Conservation (phyloP, 2,797 vertebrate genomes). For the Etheostoma nigrum region DNA sequence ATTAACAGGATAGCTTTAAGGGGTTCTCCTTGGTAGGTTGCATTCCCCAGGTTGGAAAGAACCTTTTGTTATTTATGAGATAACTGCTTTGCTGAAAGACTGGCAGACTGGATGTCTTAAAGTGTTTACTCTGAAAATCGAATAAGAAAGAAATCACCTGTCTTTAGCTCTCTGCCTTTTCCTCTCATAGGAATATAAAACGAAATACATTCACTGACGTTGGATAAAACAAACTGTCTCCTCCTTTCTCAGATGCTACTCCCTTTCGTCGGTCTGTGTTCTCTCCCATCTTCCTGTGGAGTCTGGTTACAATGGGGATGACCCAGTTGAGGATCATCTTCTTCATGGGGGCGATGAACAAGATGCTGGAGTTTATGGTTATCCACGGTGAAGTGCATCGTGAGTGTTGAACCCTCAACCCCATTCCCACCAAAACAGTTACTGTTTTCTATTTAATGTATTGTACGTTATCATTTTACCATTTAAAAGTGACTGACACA, state of each 20-base stretch:
- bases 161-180: not conserved
- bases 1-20: no score
- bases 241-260: constrained; percentile 68
- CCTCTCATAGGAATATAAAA: not conserved
- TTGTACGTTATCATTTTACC: not conserved
- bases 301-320: constrained; percentile 93
- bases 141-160: not conserved
- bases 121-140: not conserved
- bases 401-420: constrained; percentile 72
- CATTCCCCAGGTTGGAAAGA: no score
- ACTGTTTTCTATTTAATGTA: not conserved
- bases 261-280: constrained; percentile 88
- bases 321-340: constrained; percentile 93
- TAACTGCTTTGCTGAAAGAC: not conserved
- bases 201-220: not conserved
- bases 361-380: constrained; percentile 91
- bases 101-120: not conserved
- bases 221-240: not conserved
- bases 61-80: not conserved
- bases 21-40: not conserved
- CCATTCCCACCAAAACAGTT: not conserved
- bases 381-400: constrained; percentile 74
- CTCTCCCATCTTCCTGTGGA: constrained; percentile 94
- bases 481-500: constrained; percentile 1
- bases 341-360: constrained; percentile 95